Percentiles rank a stretch among this genome's conserved stretches.
Conservation (phyloP, 2,888 invertebrate species). For the Brachypalpus laphriformis region DNA sequence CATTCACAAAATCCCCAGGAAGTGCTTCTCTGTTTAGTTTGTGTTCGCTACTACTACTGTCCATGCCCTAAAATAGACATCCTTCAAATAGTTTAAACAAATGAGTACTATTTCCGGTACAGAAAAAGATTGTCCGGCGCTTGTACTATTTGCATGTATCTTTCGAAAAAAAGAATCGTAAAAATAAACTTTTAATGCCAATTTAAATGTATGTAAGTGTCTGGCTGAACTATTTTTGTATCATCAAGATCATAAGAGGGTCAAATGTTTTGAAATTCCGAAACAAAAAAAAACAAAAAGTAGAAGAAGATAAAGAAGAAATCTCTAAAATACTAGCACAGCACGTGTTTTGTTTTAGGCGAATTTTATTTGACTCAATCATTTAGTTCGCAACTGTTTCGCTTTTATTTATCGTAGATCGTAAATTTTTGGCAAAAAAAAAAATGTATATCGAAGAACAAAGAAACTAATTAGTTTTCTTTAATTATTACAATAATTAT, state of each 20-base stretch:
- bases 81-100: slow-evolving; percentile 22
- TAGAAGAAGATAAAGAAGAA: not conserved
- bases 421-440: not conserved
- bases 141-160: not conserved
- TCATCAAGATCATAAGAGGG: slow-evolving; percentile 50
- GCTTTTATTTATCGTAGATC: slow-evolving; percentile 8
- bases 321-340: slow-evolving; percentile 32
- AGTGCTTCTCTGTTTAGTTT: not conserved
- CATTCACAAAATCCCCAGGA: not conserved
- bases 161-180: not conserved
- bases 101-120: slow-evolving; percentile 36
- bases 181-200: slow-evolving; percentile 42
- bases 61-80: slow-evolving; percentile 28
- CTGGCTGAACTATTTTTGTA: slow-evolving; percentile 54
- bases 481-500: not conserved
- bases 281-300: slow-evolving; percentile 7
- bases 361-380: slow-evolving; percentile 14
- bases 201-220: slow-evolving; percentile 49
- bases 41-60: not conserved
- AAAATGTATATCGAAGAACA: not conserved
- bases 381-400: slow-evolving; percentile 18
- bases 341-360: slow-evolving; percentile 32
- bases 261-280: slow-evolving; percentile 35
- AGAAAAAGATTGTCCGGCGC: slow-evolving; percentile 5
- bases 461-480: slow-evolving; percentile 9